Evolutionary conservation across 2,888 invertebrate species (phyloP).

Genomic region (Gymnocheta viridis): DNA sequence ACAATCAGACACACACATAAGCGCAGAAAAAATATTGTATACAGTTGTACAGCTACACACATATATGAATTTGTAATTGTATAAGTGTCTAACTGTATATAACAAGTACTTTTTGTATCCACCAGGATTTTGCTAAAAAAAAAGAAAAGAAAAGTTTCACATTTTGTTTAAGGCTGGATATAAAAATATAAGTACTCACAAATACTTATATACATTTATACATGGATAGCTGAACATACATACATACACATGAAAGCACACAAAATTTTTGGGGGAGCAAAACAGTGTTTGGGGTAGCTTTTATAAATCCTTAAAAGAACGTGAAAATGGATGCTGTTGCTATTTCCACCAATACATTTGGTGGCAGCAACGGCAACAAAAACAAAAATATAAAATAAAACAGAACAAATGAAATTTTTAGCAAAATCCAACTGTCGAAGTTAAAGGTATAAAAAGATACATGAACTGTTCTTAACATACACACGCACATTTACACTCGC

Average conservation of each 20-base stretch:
- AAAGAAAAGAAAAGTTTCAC: not conserved
- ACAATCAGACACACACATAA: constrained; percentile 25
- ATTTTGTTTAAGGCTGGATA: constrained; percentile 12
- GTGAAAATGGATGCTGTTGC: constrained; percentile 66
- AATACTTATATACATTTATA: not conserved
- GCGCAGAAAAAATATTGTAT: not conserved
- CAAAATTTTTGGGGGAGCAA: constrained; percentile 17
- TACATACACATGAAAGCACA: not conserved
- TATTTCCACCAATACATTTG: constrained; percentile 14
- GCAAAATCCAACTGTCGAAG: constrained; percentile 65
- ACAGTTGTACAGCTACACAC: not conserved
- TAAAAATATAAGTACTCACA: not conserved
- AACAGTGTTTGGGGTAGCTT: constrained; percentile 1
- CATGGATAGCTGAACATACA: not conserved
- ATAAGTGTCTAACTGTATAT: constrained; percentile 43
- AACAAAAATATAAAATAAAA: not conserved
- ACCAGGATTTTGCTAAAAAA: too few relatives aligned
- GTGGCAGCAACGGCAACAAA: constrained; percentile 6
- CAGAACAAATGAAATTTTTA: constrained; percentile 31
- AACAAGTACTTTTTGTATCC: constrained; percentile 28
- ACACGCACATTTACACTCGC: not conserved
- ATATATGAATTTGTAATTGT: not conserved
- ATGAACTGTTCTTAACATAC: not conserved
- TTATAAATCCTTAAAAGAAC: constrained; percentile 60
- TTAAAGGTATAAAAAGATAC: constrained; percentile 50